Evolutionary conservation across 92 coral and sea anemone species (phyloP), one percentile per base, ranked within the genome.

Genomic region (Scolanthus callimorphus): DNA sequence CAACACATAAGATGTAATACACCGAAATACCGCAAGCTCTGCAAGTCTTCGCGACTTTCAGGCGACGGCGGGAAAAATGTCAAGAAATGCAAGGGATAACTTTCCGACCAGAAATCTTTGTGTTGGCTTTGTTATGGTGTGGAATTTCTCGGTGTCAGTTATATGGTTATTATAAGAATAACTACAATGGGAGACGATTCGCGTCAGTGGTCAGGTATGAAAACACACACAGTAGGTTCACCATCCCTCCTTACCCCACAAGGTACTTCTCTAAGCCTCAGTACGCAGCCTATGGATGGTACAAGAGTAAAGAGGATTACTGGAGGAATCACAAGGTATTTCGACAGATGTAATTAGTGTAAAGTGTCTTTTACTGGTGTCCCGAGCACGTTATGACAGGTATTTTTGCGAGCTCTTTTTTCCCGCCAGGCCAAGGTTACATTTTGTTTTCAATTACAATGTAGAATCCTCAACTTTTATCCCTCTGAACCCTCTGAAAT

Each of bases 1-100:
- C 62, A 68, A 68, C 75, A 68, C 55, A 28, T 55, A 57, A 68
- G 65, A 68, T 68, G 75, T 56, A 19, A 55, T 51, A 17, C 39
- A 57, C 28, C 28, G 57, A 68, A 50, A 68, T 41, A 20, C 57
- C n/a, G 27, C 4, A 13, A 19, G 12, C 20, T 11, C 21, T 30
- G 19, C 26, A 20, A 29, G 37, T 20, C 17, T 11, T 12, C 15
- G 4, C 25, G 50, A 37, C 13, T 49, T 43, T 25, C 45, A 3
- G 26, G 27, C 11, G 39, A 28, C 22, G 44, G 12, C 6, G 25
- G 41, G 56, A 67, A 68, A 67, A 73, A 80, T 80, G 87, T 50
- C 76, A 20, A 59, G 80, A 20, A 60, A 80, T 80, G 87, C 29
- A 51, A 39, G 46, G 52, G 29, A 24, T 39, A 4, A n/a, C 39